Percentiles rank a stretch among this genome's conserved stretches.
Evolutionary conservation across 2,113 vertebrate species (phyloP).

Genomic region (Salvelinus namaycush): DNA sequence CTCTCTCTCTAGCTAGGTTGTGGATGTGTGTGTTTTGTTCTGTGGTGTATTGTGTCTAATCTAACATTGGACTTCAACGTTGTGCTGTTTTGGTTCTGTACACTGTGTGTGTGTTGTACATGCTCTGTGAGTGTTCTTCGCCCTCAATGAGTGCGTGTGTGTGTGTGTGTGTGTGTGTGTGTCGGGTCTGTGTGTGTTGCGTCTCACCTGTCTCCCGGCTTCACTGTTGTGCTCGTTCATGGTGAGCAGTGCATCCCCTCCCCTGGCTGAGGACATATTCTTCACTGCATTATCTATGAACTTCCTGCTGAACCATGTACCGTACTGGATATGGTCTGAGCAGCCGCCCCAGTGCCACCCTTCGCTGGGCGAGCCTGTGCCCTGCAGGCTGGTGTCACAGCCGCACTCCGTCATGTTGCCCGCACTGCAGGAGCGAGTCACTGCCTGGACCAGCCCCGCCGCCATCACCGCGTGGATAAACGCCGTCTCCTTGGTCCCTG

Average conservation of each 20-base stretch:
- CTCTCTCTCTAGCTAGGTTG: no score
- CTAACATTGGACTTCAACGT: neutral
- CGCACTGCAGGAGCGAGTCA: slow-evolving; percentile 90
- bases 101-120: neutral
- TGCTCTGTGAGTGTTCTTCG: no score
- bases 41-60: no score
- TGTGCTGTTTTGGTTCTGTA: neutral
- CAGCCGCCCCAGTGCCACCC: slow-evolving; percentile 98
- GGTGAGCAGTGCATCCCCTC: slow-evolving; percentile 61
- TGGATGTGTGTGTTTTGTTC: neutral
- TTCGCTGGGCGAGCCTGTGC: slow-evolving; percentile 72
- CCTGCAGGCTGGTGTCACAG: slow-evolving; percentile 80
- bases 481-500: slow-evolving; percentile 93
- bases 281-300: slow-evolving; percentile 79
- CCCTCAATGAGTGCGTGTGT: neutral
- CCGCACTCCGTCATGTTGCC: slow-evolving; percentile 93
- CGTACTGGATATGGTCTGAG: slow-evolving; percentile 89
- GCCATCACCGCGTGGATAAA: slow-evolving; percentile 89
- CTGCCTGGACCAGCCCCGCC: slow-evolving; percentile 87
- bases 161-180: neutral
- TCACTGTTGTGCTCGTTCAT: slow-evolving; percentile 94
- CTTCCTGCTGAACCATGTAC: slow-evolving; percentile 89
- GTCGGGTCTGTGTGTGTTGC: neutral
- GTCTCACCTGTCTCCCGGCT: slow-evolving; percentile 88
- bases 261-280: slow-evolving; percentile 69